phyloP scores from a whole-genome alignment of 2,888 invertebrate species.

The Glyphotaelius pellucidus region DNA sequence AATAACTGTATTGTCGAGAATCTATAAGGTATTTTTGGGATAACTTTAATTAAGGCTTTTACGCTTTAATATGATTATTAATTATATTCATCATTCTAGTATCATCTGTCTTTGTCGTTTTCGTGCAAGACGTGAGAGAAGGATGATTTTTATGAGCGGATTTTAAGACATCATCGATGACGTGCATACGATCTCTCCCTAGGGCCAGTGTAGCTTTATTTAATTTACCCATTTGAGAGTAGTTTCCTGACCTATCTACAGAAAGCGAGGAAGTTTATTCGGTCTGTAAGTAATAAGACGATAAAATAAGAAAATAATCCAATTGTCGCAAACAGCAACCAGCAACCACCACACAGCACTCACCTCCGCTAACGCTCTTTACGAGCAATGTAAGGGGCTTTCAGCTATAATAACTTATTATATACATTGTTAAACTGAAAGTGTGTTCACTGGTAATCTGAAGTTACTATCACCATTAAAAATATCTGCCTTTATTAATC shows the following conservation, averaged over 20 bases:
- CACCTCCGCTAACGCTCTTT: background rate
- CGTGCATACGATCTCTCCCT: no score
- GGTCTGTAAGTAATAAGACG: background rate
- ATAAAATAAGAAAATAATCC: background rate
- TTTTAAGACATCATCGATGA: no score
- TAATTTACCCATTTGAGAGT: background rate
- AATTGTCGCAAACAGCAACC: background rate
- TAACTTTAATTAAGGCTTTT: no score
- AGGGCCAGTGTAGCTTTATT: no score
- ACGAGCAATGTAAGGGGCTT: background rate
- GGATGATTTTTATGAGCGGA: no score
- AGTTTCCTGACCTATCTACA: background rate
- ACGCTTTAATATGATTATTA: no score
- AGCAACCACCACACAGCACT: background rate
- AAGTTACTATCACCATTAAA: background rate
- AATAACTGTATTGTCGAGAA: no score
- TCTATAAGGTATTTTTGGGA: no score
- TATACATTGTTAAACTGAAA: background rate
- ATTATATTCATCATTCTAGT: no score
- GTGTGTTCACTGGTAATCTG: background rate
- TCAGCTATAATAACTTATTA: background rate
- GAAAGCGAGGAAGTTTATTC: background rate
- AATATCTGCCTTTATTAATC: background rate
- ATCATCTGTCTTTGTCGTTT: no score
- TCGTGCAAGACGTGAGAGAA: no score